Percentiles rank a stretch among this genome's conserved stretches.
These are phyloP conservation scores for Pseudotriccus pelzelni DNA, from an alignment of 2,797 vertebrate species.

Conservation along the genomic window DNA sequence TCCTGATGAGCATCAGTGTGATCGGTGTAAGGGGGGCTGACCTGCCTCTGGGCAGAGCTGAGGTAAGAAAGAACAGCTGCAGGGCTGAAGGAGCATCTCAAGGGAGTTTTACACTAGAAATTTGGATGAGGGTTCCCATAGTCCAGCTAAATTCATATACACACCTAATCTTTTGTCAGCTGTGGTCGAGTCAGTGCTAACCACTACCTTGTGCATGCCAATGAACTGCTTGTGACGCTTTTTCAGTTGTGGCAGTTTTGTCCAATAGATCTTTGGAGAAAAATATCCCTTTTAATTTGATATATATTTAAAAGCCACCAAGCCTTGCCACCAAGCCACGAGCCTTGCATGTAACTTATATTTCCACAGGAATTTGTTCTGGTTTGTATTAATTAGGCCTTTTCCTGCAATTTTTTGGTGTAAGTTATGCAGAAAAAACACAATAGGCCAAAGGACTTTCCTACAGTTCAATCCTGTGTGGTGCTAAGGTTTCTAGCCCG, in stretches of 20 bases:
- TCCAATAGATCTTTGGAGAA: not conserved
- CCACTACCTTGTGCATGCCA: not conserved
- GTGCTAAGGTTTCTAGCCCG: not conserved
- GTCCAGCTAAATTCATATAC: not conserved
- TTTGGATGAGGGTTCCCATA: not conserved
- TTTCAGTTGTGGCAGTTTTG: not conserved
- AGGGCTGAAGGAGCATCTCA: not conserved
- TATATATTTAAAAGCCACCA: not conserved
- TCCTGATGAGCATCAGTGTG: not conserved
- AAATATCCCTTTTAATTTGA: not conserved
- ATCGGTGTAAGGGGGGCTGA: not conserved
- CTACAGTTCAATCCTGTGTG: accelerated
- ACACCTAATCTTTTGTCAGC: not conserved
- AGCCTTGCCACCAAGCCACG: too few relatives aligned
- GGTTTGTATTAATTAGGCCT: not conserved
- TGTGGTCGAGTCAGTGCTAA: not conserved
- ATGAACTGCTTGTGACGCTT: not conserved
- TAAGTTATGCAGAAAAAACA: not conserved
- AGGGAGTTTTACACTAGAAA: not conserved
- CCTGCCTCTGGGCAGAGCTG: not conserved
- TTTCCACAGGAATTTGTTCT: not conserved
- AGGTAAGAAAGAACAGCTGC: not conserved
- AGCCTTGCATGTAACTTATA: not conserved
- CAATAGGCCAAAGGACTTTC: not conserved
- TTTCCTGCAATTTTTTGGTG: not conserved